Evolutionary conservation across 2,797 vertebrate species (phyloP).

Genomic region (Petrocephalus schoutedeni): DNA sequence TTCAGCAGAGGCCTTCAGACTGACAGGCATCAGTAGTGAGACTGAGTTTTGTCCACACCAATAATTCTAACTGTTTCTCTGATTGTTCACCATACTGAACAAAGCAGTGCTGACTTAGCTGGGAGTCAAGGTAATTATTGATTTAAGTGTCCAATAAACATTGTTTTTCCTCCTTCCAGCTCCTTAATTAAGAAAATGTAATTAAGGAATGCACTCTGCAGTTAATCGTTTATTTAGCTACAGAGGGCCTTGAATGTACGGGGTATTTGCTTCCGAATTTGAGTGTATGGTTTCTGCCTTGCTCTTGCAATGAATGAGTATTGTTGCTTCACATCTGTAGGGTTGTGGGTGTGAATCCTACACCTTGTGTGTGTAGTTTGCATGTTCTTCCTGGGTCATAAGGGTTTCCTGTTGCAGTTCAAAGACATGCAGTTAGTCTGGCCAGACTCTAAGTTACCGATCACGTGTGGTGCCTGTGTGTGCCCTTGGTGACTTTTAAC

Average conservation of each 20-base stretch:
- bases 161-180: not conserved
- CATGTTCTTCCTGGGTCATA: not conserved
- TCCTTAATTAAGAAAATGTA: constrained; percentile 8
- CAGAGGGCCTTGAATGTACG: not conserved
- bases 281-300: not conserved
- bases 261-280: not conserved
- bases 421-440: not conserved
- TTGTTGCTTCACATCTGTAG: not conserved
- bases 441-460: not conserved
- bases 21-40: too few species aligned
- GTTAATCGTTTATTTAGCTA: not conserved
- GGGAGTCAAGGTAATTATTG: not conserved
- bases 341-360: not conserved
- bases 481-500: not conserved
- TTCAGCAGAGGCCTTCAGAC: not conserved
- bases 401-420: not conserved
- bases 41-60: too few species aligned
- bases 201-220: not conserved
- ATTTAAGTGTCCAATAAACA: not conserved
- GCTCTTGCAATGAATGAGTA: not conserved
- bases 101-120: not conserved
- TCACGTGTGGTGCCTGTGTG: not conserved
- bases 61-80: not conserved
- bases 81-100: not conserved
- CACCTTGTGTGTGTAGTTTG: not conserved